phyloP scores from a whole-genome alignment of 2,113 vertebrate species.

The Dipodomys stephensi region DNA sequence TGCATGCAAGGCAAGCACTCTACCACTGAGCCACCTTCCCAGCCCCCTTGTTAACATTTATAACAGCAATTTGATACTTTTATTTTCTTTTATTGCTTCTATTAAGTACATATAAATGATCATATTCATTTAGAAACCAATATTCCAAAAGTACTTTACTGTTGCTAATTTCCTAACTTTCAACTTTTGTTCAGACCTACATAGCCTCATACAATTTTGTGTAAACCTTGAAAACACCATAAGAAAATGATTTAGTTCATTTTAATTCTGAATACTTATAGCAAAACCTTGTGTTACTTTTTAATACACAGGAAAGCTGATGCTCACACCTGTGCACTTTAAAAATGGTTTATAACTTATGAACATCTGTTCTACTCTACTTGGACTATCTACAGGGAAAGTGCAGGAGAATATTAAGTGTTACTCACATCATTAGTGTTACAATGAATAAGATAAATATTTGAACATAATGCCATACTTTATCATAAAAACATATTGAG shows the following conservation, averaged over 20 bases:
- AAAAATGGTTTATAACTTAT: constrained; percentile 31
- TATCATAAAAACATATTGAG: constrained; percentile 67
- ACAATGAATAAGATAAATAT: constrained; percentile 72
- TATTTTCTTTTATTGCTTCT: neutral
- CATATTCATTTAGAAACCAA: neutral
- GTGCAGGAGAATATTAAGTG: constrained; percentile 8
- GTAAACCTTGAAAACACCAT: neutral
- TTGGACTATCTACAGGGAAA: constrained; percentile 46
- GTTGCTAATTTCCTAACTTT: neutral
- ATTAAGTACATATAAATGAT: neutral
- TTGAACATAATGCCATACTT: constrained; percentile 59
- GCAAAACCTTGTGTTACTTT: neutral
- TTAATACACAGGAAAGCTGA: neutral
- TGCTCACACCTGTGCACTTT: constrained; percentile 9
- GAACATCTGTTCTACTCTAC: constrained; percentile 62
- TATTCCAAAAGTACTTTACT: neutral
- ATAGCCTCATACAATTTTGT: neutral
- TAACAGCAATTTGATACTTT: neutral
- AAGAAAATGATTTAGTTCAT: neutral
- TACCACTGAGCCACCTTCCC: no score
- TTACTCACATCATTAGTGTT: constrained; percentile 52
- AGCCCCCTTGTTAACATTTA: no score
- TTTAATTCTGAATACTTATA: neutral
- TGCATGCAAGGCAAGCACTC: no score
- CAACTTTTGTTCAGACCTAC: neutral